Evolutionary conservation across 2,113 vertebrate species (phyloP).

Genomic region (Catharus fuscescens): DNA sequence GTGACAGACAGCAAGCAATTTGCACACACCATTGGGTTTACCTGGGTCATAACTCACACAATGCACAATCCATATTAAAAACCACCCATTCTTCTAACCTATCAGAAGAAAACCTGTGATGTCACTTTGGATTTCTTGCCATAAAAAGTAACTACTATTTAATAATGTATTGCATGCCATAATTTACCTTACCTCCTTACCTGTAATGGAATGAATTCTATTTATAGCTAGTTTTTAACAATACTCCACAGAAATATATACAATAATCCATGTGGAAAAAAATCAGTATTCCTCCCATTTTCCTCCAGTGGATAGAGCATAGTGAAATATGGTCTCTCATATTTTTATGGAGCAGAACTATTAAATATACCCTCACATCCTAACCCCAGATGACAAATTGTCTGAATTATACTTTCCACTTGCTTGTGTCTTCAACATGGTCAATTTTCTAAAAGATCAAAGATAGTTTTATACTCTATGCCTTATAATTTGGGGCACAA

Average conservation of each 20-base stretch:
- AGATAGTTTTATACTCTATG: conserved; percentile 13
- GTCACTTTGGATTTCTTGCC: neutral
- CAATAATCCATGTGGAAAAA: neutral
- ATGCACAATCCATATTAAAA: neutral
- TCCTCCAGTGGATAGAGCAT: neutral
- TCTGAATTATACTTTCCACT: conserved; percentile 15
- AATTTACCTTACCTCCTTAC: neutral
- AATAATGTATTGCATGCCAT: neutral
- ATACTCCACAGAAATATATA: neutral
- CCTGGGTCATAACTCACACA: neutral
- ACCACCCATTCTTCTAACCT: neutral
- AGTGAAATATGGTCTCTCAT: conserved; percentile 16
- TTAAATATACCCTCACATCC: conserved; percentile 17
- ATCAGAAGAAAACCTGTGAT: neutral
- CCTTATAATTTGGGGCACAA: neutral
- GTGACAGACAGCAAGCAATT: neutral
- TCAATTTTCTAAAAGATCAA: conserved; percentile 46
- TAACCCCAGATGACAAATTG: neutral
- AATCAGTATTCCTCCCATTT: neutral
- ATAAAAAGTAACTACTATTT: neutral
- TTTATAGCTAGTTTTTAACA: conserved; percentile 4
- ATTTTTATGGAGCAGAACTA: conserved; percentile 23
- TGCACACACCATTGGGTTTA: neutral
- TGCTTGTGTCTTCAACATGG: conserved; percentile 18
- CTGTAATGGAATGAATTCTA: neutral